These are phyloP conservation scores for Spicauda simplicius DNA, from an alignment of 2,888 invertebrate genomes.

Conservation along the genomic window DNA sequence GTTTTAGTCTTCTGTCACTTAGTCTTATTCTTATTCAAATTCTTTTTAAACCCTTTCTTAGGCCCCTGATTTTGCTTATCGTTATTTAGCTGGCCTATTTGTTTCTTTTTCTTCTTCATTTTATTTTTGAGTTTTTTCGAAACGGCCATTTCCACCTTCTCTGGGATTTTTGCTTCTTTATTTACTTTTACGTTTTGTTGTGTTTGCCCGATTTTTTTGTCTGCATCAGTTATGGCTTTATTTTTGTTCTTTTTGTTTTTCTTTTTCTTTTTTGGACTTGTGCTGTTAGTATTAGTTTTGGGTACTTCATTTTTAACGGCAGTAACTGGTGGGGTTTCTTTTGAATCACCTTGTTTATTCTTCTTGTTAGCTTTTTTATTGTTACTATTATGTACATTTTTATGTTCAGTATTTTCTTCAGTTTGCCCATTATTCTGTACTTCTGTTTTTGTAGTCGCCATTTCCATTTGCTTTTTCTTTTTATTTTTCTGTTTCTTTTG, in stretches of 20 bases:
- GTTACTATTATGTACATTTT: neutral
- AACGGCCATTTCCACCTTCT: constrained; percentile 56
- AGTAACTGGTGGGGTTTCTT: neutral
- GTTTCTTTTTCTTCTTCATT: constrained; percentile 66
- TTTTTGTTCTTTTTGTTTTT: constrained; percentile 46
- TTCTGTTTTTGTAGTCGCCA: constrained; percentile 33
- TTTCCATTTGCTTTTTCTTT: constrained; percentile 44
- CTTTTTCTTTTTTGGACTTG: constrained; percentile 48
- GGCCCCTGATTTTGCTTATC: constrained; percentile 44
- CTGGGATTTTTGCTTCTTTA: constrained; percentile 57
- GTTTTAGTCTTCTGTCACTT: constrained; percentile 1
- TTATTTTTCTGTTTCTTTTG: constrained; percentile 52
- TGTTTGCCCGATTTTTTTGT: constrained; percentile 40
- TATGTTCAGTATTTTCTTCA: neutral
- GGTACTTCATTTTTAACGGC: neutral
- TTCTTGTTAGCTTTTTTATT: constrained; percentile 31
- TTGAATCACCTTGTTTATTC: constrained; percentile 4
- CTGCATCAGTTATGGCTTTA: constrained; percentile 34
- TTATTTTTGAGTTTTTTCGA: constrained; percentile 69
- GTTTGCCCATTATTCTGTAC: neutral
- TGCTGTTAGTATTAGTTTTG: neutral
- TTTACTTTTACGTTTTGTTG: constrained; percentile 51
- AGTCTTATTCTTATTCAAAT: constrained; percentile 42
- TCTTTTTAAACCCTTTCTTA: constrained; percentile 56
- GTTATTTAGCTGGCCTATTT: constrained; percentile 64